These are phyloP conservation scores for Anguilla obscura DNA, from an alignment of 2,797 vertebrate genomes.

Conservation along the genomic window DNA sequence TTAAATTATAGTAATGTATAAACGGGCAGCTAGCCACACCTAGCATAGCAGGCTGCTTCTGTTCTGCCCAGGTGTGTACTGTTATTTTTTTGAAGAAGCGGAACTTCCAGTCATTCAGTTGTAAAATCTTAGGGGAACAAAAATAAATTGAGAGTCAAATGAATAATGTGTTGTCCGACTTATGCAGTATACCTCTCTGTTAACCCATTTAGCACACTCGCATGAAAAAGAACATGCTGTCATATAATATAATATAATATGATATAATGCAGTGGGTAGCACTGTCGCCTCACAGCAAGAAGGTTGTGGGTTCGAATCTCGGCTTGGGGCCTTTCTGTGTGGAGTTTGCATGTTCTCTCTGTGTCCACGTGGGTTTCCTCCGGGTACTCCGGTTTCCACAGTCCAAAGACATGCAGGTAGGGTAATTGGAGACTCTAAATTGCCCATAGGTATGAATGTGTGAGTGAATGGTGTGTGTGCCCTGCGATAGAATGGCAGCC, in stretches of 20 bases:
- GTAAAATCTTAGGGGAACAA: constrained; percentile 33
- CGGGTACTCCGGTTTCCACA: too few relatives aligned
- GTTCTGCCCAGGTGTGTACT: constrained; percentile 56
- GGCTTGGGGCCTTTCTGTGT: too few relatives aligned
- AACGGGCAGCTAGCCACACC: constrained; percentile 59
- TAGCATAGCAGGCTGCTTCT: constrained; percentile 43
- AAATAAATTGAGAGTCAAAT: constrained; percentile 46
- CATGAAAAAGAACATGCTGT: not conserved
- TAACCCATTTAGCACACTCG: not conserved
- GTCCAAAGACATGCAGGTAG: too few relatives aligned
- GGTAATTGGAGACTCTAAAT: too few relatives aligned
- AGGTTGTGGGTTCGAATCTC: too few relatives aligned
- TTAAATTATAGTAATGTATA: constrained; percentile 53
- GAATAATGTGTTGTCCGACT: constrained; percentile 31
- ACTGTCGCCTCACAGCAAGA: too few relatives aligned
- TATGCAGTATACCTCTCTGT: not conserved
- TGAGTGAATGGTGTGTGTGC: too few relatives aligned
- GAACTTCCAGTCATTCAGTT: constrained; percentile 38
- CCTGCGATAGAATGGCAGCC: too few relatives aligned
- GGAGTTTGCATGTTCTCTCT: too few relatives aligned
- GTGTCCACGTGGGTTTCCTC: too few relatives aligned
- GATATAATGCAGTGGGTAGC: too few relatives aligned
- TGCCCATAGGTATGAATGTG: too few relatives aligned
- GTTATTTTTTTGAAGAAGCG: constrained; percentile 34
- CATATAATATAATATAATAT: not conserved